Evolutionary conservation across 2,797 vertebrate species (phyloP), one percentile per base, ranked within the genome.

Genomic region (Protosalanx chinensis): DNA sequence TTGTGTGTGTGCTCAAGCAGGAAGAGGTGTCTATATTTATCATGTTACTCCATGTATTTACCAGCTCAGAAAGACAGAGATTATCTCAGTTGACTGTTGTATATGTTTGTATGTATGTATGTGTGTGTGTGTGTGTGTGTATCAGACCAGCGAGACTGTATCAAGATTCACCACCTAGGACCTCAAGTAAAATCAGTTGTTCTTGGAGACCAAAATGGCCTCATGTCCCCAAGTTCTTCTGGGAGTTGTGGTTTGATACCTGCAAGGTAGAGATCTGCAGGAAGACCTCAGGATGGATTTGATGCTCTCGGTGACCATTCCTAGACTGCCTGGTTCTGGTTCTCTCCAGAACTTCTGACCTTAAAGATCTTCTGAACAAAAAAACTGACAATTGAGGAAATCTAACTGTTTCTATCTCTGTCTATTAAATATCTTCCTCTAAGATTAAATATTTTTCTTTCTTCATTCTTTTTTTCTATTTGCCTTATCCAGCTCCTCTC

Each of bases 31-130:
- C 49, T 32, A 18, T 30, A 67, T 23, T 29, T n/a, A 29, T 4
- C n/a, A 18, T 4, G 27, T 53, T 29, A 18, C 29, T 32, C 29
- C 32, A 16, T 56, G 51, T 18, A 53, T 27, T 29, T 53, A 56
- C 16, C 56, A 15, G 10, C 4, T 46, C 37, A 41, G 51, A 56
- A 16, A 5, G 18, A 16, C 51, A 56, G 16, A 56, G 6, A n/a
- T 56, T 1, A n/a, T 16, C 18, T 56, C 18, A n/a, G 51, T 33
- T 81, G 77, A 83, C 73, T 81, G 73, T 49, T 70, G 33, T 81
- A 69, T 71, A 32, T 82, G 75, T 76, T 76, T 82, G 81, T 87
- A 7, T 46, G 8, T 35, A 2, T 16, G 64, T 66, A 15, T 51
- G 23, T 51, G 6, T 53, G 64, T 32, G 3, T 67, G 41, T 49